Evolutionary conservation across 2,113 vertebrate genomes (phyloP).

Genomic region (Thalassoma bifasciatum): DNA sequence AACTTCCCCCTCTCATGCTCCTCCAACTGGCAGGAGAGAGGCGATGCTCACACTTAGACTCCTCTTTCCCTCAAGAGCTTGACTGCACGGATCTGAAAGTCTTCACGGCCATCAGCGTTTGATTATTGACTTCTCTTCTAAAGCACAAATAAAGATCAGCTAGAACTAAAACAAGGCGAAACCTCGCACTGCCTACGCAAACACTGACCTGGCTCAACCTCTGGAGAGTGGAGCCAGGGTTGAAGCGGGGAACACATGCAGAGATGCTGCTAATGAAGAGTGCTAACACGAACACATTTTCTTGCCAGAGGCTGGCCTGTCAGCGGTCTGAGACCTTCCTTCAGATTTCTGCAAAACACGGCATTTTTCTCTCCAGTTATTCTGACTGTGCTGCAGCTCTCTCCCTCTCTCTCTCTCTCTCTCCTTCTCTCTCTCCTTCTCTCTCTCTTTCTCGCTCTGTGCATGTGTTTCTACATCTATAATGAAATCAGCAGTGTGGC

Average conservation of each 20-base stretch:
- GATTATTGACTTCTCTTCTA: conserved; percentile 63
- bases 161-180: conserved; percentile 51
- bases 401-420: background rate
- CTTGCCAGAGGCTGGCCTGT: conserved; percentile 62
- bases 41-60: conserved; percentile 2
- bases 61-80: conserved; percentile 7
- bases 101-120: conserved; percentile 33
- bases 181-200: conserved; percentile 48
- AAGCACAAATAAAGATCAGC: conserved; percentile 58
- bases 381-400: conserved; percentile 42
- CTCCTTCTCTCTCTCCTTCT: too few species aligned
- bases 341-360: conserved; percentile 54
- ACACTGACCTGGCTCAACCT: conserved; percentile 51
- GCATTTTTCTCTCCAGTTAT: conserved; percentile 36
- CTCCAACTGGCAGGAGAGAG: conserved; percentile 28
- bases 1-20: conserved; percentile 51
- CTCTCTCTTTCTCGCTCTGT: conserved; percentile 10
- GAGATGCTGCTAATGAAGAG: conserved; percentile 66
- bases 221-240: conserved; percentile 19
- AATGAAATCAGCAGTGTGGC: conserved; percentile 76
- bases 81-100: conserved; percentile 43
- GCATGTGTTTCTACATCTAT: conserved; percentile 72
- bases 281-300: conserved; percentile 54
- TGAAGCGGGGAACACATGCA: conserved; percentile 45
- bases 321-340: conserved; percentile 54